Percentiles rank a stretch among this genome's conserved stretches.
These are phyloP conservation scores for Dendronephthya gigantea DNA, from an alignment of 64 coral and sea anemone genomes.

Conservation along the genomic window DNA sequence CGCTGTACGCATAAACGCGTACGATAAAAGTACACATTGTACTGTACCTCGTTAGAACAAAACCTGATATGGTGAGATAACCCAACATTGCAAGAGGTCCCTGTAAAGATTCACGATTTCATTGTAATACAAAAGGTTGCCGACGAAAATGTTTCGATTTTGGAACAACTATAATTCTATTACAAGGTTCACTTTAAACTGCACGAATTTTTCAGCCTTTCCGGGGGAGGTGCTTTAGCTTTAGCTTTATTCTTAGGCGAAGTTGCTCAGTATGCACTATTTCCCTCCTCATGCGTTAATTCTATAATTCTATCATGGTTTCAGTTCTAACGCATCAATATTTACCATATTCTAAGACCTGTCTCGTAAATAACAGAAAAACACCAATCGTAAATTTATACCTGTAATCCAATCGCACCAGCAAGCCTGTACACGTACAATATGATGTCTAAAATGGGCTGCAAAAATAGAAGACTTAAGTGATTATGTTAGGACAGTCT, in stretches of 20 bases:
- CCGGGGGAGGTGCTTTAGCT: no score
- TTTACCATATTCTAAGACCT: no score
- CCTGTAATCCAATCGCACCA: slow-evolving; percentile 91
- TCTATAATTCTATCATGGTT: no score
- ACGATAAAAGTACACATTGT: background rate
- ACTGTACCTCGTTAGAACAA: slow-evolving; percentile 83
- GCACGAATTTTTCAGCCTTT: no score
- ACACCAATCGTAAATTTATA: background rate
- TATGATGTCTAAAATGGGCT: slow-evolving; percentile 83
- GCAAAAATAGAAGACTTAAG: background rate
- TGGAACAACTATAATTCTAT: no score
- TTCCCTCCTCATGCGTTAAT: no score
- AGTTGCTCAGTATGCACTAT: no score
- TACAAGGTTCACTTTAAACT: no score
- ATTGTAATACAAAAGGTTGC: background rate
- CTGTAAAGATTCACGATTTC: slow-evolving; percentile 25
- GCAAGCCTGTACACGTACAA: slow-evolving; percentile 71
- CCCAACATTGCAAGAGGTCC: slow-evolving; percentile 77
- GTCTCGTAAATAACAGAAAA: background rate
- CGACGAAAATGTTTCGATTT: no score
- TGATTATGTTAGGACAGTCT: background rate
- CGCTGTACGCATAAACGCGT: background rate
- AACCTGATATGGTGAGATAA: slow-evolving; percentile 79
- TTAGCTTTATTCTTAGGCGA: no score
- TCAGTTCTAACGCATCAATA: no score